Conservation (phyloP, 2,113 vertebrate species). For the Halichoeres trimaculatus region DNA sequence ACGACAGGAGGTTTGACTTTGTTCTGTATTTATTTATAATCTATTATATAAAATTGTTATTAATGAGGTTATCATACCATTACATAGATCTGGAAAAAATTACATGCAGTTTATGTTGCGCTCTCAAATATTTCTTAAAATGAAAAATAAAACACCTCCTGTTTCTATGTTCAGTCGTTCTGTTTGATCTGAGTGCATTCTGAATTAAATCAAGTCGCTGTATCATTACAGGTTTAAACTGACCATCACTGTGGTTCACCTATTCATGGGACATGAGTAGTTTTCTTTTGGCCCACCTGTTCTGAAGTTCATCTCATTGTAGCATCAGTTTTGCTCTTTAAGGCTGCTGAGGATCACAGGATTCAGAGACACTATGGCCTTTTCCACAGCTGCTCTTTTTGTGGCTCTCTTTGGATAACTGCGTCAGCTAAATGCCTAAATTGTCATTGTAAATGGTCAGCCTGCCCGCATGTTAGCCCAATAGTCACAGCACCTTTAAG, state of each 20-base stretch:
- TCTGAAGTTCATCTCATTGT: conserved; percentile 31
- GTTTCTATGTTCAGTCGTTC: not conserved
- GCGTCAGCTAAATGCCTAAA: conserved; percentile 72
- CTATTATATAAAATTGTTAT: too few relatives aligned
- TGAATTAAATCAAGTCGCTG: conserved; percentile 1
- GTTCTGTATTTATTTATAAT: too few relatives aligned
- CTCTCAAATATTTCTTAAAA: too few relatives aligned
- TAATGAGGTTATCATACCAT: too few relatives aligned
- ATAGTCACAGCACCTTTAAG: conserved; percentile 66
- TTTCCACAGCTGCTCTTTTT: conserved; percentile 54
- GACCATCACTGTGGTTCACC: conserved; percentile 4
- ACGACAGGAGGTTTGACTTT: too few relatives aligned
- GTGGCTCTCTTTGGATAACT: conserved; percentile 61
- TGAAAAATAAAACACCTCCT: not conserved
- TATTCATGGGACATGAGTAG: conserved; percentile 11
- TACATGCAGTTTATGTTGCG: too few relatives aligned
- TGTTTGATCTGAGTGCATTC: not conserved
- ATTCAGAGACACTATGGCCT: conserved; percentile 47
- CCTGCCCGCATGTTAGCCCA: conserved; percentile 73
- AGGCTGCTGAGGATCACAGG: conserved; percentile 58
- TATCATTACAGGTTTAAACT: conserved; percentile 6
- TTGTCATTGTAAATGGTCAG: conserved; percentile 73
- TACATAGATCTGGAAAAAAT: too few relatives aligned
- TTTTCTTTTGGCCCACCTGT: conserved; percentile 51
- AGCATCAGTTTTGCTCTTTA: conserved; percentile 28